A percentile compares a stretch with the other conserved stretches of the same genome.
Conservation (phyloP, 1,140 invertebrate species). For the Drosophila quadrilineata region DNA sequence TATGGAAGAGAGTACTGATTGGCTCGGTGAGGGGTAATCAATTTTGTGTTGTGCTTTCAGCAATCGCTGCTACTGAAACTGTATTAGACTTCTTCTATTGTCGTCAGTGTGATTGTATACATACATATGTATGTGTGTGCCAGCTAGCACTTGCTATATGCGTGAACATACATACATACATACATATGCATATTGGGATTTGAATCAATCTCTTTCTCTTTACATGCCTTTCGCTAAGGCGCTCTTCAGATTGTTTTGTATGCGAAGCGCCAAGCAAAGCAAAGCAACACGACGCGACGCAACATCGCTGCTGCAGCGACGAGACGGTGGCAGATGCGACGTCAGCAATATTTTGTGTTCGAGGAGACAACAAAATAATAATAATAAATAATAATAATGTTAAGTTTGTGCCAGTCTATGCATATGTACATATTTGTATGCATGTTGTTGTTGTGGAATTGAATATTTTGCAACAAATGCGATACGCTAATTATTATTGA, state of each 20-base stretch:
- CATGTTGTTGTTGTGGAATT: neutral
- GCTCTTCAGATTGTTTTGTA: slow-evolving; percentile 25
- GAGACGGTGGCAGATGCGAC: slow-evolving; percentile 64
- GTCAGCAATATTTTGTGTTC: slow-evolving; percentile 62
- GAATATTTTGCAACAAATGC: slow-evolving; percentile 36
- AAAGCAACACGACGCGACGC: slow-evolving; percentile 12
- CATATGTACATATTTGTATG: neutral
- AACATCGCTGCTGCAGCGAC: slow-evolving; percentile 37
- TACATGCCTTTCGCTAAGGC: slow-evolving; percentile 1
- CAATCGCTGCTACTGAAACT: slow-evolving; percentile 1
- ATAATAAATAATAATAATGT: slow-evolving; percentile 32
- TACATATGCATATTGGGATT: too few species aligned
- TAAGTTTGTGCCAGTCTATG: neutral
- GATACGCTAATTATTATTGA: slow-evolving; percentile 34
- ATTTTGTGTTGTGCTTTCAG: slow-evolving; percentile 29
- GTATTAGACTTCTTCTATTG: neutral
- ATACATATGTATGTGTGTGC: too few species aligned
- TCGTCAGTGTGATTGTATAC: too few species aligned
- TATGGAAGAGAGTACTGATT: too few species aligned
- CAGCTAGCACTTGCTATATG: slow-evolving; percentile 35
- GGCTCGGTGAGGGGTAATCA: slow-evolving; percentile 12
- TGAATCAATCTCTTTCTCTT: slow-evolving; percentile 1
- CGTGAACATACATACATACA: slow-evolving; percentile 2
- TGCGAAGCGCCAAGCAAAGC: too few species aligned
- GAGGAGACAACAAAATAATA: slow-evolving; percentile 55